Evolutionary conservation across 64 coral and sea anemone genomes (phyloP).

Genomic region (Hydrozoanthus tunicans): DNA sequence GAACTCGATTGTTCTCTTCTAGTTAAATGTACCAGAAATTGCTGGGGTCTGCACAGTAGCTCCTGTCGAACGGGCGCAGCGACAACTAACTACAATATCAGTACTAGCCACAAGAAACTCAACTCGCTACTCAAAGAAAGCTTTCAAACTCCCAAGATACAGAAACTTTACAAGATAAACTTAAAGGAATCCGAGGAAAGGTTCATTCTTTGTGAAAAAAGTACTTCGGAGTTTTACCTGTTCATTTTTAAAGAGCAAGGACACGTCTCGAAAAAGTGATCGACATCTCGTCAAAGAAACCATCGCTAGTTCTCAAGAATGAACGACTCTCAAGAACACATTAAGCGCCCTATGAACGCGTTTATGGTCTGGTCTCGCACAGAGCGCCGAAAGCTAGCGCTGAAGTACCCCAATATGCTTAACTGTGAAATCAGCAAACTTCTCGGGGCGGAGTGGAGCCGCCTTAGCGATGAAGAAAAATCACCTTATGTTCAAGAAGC

Average conservation of each 20-base stretch:
- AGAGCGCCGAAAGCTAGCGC: constrained; percentile 86
- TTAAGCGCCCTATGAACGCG: constrained; percentile 92
- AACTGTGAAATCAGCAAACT: constrained; percentile 97
- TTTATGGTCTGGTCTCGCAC: constrained; percentile 97
- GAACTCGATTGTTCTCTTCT: constrained; percentile 45
- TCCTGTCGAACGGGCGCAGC: constrained; percentile 11
- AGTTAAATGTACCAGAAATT: constrained; percentile 42
- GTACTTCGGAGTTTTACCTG: not conserved
- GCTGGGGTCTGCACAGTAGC: constrained; percentile 44
- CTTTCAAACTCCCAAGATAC: not conserved
- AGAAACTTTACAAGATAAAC: not conserved
- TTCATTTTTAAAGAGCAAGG: not conserved
- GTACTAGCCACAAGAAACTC: not conserved
- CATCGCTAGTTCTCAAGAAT: constrained; percentile 8
- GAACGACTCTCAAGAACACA: constrained; percentile 69
- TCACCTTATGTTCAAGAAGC: constrained; percentile 85
- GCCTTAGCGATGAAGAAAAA: constrained; percentile 88
- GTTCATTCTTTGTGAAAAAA: not conserved
- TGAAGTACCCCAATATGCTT: constrained; percentile 96
- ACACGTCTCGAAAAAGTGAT: not conserved
- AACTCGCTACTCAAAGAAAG: not conserved
- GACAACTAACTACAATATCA: not conserved
- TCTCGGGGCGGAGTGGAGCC: constrained; percentile 91
- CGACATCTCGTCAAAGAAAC: not conserved
- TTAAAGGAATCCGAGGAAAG: not conserved